Conservation (phyloP, 2,888 invertebrate genomes). For the Ormyrus thymus region DNA sequence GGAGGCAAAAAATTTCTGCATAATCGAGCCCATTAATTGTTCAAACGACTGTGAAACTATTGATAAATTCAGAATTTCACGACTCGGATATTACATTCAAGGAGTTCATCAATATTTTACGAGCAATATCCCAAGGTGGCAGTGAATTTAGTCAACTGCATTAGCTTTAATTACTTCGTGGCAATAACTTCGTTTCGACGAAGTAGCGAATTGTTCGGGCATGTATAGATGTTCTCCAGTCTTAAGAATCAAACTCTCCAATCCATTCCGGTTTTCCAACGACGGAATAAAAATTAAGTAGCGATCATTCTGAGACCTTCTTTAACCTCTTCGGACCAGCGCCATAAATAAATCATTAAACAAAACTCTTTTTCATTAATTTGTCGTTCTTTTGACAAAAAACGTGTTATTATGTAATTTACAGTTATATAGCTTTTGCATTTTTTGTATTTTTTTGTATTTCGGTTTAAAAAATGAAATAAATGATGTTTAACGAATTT, state of each 20-base stretch:
- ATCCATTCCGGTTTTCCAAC: neutral
- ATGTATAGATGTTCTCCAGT: neutral
- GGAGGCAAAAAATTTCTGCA: too few species aligned
- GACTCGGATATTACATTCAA: neutral
- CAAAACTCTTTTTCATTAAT: too few species aligned
- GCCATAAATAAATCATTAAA: too few species aligned
- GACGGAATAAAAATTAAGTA: slow-evolving; percentile 4
- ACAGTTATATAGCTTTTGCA: too few species aligned
- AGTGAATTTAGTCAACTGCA: slow-evolving; percentile 9
- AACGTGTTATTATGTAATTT: too few species aligned
- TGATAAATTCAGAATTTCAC: slow-evolving; percentile 3
- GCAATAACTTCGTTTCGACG: neutral
- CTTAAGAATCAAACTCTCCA: neutral
- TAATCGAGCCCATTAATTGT: neutral
- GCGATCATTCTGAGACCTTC: neutral
- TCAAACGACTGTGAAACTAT: neutral
- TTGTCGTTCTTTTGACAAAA: slow-evolving; percentile 5
- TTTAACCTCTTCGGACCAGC: too few species aligned
- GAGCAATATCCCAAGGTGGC: neutral
- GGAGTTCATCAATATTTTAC: slow-evolving; percentile 15
- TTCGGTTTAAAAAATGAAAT: too few species aligned
- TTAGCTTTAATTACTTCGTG: slow-evolving; percentile 4
- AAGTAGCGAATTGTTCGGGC: neutral
- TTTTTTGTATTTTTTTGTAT: too few species aligned
- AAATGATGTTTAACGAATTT: too few species aligned